phyloP scores from a whole-genome alignment of 1,140 invertebrate species.

The Rhagoletis pomonella region DNA sequence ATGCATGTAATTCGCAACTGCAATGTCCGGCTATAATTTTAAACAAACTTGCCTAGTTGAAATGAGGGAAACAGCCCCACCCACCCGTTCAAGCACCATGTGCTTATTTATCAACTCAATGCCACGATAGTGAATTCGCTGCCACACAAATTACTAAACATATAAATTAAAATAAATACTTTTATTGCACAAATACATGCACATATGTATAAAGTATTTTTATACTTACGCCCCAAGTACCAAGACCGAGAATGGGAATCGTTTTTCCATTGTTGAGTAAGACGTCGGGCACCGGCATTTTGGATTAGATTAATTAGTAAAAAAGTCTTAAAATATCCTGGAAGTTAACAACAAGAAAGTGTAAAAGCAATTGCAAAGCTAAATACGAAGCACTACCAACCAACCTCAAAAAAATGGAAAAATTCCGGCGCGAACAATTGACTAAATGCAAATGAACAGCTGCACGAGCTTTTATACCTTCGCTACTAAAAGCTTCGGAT shows the following conservation, averaged over 20 bases:
- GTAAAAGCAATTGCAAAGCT: background rate
- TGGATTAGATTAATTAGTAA: background rate
- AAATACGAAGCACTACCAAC: background rate
- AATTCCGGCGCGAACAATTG: background rate
- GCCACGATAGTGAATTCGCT: too few species aligned
- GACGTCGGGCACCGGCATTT: conserved; percentile 74
- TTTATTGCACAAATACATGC: background rate
- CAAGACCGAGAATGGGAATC: conserved; percentile 83
- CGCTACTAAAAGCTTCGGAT: background rate
- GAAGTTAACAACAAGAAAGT: background rate
- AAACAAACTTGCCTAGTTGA: too few species aligned
- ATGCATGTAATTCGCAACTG: too few species aligned
- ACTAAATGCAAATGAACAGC: conserved; percentile 20
- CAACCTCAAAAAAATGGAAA: background rate
- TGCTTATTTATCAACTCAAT: too few species aligned
- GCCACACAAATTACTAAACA: too few species aligned
- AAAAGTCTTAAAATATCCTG: background rate
- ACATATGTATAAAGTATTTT: conserved; percentile 36
- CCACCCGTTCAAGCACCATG: too few species aligned
- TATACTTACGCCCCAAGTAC: conserved; percentile 85
- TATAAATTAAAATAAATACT: too few species aligned
- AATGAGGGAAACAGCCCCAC: too few species aligned
- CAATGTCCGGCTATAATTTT: too few species aligned
- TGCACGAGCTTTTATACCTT: conserved; percentile 43
- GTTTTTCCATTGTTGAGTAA: conserved; percentile 80